These are phyloP conservation scores for Tricholaema leucomelas DNA, from an alignment of 2,113 vertebrate species.

Conservation along the genomic window DNA sequence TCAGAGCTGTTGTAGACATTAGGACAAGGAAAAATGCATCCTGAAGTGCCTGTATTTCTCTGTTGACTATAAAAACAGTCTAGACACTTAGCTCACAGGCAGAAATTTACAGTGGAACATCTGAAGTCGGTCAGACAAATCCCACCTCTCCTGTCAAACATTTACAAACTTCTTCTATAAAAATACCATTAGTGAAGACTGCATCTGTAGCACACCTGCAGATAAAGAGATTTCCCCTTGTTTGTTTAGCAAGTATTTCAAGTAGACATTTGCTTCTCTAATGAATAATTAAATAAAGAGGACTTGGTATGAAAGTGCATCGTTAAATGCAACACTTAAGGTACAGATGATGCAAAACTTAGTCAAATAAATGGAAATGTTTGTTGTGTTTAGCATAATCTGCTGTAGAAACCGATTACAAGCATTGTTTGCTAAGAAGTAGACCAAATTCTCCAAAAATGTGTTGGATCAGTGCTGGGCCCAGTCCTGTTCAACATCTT, in stretches of 20 bases:
- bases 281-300: neutral
- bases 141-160: slow-evolving; percentile 5
- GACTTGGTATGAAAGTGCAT: neutral
- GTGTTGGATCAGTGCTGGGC: too few species aligned
- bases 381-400: neutral
- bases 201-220: neutral
- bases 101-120: slow-evolving; percentile 29
- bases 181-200: neutral
- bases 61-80: neutral
- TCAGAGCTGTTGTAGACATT: neutral
- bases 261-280: neutral
- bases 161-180: neutral
- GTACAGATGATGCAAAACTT: neutral
- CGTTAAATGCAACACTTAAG: neutral
- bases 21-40: slow-evolving; percentile 1
- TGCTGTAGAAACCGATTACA: neutral
- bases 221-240: neutral
- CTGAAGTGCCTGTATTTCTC: slow-evolving; percentile 12
- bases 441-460: neutral
- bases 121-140: neutral
- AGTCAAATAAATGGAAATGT: neutral
- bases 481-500: too few species aligned
- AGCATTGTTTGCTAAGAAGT: neutral
- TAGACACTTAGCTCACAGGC: slow-evolving; percentile 6
- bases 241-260: neutral